Evolutionary conservation across 2,888 invertebrate species (phyloP), one percentile per base, ranked within the genome.

Genomic region (Hanleya hanleyi): DNA sequence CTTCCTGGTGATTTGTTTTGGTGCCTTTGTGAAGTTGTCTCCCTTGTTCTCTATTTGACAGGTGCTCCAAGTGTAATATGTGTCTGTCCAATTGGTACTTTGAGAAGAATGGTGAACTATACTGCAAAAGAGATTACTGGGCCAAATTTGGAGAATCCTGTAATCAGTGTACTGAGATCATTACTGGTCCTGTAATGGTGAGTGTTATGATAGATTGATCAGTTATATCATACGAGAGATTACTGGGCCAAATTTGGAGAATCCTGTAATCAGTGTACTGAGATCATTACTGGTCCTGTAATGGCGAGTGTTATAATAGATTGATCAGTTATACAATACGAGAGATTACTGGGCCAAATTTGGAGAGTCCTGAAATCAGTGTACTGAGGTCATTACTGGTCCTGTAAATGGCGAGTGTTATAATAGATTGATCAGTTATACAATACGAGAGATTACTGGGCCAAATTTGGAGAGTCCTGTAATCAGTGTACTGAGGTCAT

Each of bases 101-200:
- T 91, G 97, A 97, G 92, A 96, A 96, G 89, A 95, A 95, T 85
- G 97, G 97, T 0, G 90, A 96, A 77, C 92, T 97, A 62, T 97
- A 96, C 91, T 97, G 97, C 86, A 95, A 95, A 89, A 93, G 94
- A 78, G 96, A 97, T 91, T 97, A 97, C 89, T 96, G 95, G 95
- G 92, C 94, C 9, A 94, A 95, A 71, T 97, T 95, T 89, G 96
- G 96, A 0, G 96, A 96, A 91, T 94, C 94, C 70, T 97, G 97
- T 87, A 96, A 97, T 87, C 95, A 96, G 86, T 97, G 97, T 91
- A 93, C 94, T 73, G 94, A 95, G 92, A 94, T 96, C 77, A 94
- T 94, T 83, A 95, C 96, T 0, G 97, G 97, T 0, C 97, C 97
- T 35, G 96, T 97, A 79, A 97, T 97, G 97, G 94, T 90, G 77